These are phyloP conservation scores for Alligator mississippiensis DNA, from an alignment of 2,113 vertebrate species.

Conservation along the genomic window DNA sequence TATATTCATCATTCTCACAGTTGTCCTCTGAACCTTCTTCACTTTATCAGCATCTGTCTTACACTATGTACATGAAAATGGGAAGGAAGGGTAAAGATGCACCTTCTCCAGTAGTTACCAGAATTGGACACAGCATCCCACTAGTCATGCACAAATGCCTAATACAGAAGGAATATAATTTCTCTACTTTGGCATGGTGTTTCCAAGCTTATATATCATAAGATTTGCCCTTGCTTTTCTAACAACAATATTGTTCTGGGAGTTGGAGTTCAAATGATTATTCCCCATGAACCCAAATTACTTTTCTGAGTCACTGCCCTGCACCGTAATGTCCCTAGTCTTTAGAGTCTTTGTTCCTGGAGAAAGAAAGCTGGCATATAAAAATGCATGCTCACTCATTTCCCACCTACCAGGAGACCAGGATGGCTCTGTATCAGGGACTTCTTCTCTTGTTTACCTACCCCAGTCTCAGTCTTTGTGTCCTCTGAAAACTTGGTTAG, in stretches of 20 bases:
- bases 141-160: background rate
- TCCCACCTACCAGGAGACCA: accelerated
- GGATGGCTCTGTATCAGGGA: background rate
- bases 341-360: background rate
- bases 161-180: background rate
- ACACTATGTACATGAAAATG: too few species aligned
- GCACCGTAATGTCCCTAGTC: background rate
- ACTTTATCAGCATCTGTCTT: too few species aligned
- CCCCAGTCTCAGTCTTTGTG: background rate
- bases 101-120: too few species aligned
- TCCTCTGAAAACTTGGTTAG: background rate
- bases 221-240: background rate
- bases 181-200: accelerated
- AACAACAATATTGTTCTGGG: background rate
- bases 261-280: accelerated
- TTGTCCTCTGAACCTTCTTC: too few species aligned
- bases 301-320: accelerated
- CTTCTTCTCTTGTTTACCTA: background rate
- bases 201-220: accelerated
- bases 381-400: background rate
- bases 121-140: accelerated
- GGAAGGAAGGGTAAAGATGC: too few species aligned
- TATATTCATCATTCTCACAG: too few species aligned
- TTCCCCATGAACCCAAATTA: accelerated
- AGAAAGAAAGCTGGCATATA: too few species aligned